phyloP scores from a whole-genome alignment of 1,140 invertebrate species.

The Vanessa atalanta region DNA sequence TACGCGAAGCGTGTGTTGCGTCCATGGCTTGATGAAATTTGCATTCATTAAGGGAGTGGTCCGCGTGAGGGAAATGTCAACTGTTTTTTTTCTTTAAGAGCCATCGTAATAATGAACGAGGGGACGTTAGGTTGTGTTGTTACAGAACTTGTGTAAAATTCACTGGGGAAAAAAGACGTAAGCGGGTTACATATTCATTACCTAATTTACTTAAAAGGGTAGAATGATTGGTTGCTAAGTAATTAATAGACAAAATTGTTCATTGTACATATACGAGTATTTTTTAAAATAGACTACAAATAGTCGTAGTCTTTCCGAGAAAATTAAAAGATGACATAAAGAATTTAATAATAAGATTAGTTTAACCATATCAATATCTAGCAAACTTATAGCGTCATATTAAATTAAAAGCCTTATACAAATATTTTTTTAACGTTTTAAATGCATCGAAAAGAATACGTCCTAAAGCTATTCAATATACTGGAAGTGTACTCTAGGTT shows the following conservation, averaged over 20 bases:
- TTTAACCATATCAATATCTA: too few species aligned
- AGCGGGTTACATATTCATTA: constrained; percentile 18
- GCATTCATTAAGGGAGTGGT: constrained; percentile 64
- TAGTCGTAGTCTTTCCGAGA: too few species aligned
- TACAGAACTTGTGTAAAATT: constrained; percentile 33
- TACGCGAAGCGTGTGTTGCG: constrained; percentile 53
- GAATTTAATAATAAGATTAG: too few species aligned
- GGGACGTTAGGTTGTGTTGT: constrained; percentile 22
- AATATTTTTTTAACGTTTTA: too few species aligned
- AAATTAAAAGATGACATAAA: too few species aligned
- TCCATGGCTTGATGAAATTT: constrained; percentile 63
- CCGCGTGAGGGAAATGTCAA: constrained; percentile 56
- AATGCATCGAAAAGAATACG: too few species aligned
- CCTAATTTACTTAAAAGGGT: constrained; percentile 19
- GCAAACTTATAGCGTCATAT: too few species aligned
- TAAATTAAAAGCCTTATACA: too few species aligned
- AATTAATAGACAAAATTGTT: constrained; percentile 3
- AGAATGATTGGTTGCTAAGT: neutral
- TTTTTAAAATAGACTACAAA: neutral
- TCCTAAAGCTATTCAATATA: too few species aligned
- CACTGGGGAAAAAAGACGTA: constrained; percentile 22
- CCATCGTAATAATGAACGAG: constrained; percentile 52
- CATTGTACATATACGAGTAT: too few species aligned
- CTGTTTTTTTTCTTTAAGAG: constrained; percentile 51
- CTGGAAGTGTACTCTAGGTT: too few species aligned